Conservation (phyloP, 2,113 vertebrate species). For the Ammodytes dubius region DNA sequence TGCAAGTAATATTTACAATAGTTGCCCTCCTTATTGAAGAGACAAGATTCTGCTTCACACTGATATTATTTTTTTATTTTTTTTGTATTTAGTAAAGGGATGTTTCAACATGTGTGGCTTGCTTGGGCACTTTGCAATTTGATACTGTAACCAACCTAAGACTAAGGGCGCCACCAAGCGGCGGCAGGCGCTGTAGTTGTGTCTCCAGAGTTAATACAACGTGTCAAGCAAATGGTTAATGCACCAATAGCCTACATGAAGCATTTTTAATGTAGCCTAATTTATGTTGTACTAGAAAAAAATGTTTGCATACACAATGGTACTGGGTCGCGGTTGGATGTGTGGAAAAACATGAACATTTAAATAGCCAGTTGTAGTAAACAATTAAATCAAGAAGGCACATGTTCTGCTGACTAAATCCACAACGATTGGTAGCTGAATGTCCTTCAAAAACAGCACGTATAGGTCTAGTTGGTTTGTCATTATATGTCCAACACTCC, state of each 20-base stretch:
- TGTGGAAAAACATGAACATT: background rate
- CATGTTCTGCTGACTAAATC: conserved; percentile 22
- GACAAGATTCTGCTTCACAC: background rate
- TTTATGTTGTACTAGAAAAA: background rate
- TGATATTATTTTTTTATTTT: background rate
- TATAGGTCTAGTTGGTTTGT: background rate
- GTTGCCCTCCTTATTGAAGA: background rate
- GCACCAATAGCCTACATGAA: background rate
- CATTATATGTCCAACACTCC: background rate
- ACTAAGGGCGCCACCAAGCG: conserved; percentile 68
- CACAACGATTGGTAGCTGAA: background rate
- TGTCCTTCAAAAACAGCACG: conserved; percentile 10
- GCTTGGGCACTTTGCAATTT: background rate
- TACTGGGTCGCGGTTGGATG: background rate
- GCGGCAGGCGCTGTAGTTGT: conserved; percentile 11
- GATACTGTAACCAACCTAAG: background rate
- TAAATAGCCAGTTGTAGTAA: background rate
- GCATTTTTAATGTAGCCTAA: background rate
- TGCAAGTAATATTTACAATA: background rate
- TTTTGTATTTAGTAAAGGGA: background rate
- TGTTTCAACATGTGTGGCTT: background rate
- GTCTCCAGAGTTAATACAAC: background rate
- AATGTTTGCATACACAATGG: background rate
- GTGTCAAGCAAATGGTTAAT: conserved; percentile 3
- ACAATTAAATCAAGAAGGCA: background rate